Conservation (phyloP, 2,888 invertebrate genomes). For the Acronicta leporina region DNA sequence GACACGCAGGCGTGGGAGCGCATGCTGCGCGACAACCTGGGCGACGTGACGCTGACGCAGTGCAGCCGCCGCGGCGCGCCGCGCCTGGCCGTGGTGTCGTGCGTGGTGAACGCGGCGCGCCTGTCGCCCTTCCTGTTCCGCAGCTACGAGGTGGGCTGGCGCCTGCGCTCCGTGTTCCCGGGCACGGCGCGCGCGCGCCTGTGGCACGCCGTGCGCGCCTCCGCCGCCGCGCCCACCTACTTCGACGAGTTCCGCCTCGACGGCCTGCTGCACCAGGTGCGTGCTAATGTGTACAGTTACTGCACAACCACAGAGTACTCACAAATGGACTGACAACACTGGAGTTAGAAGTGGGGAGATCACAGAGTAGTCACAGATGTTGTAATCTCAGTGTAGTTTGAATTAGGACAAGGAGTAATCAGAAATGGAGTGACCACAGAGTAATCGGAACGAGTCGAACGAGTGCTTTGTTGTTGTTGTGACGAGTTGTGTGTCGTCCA, state of each 20-base stretch:
- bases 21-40: conserved; percentile 91
- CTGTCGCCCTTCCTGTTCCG: conserved; percentile 95
- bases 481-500: background rate
- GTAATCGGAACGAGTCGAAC: too few species aligned
- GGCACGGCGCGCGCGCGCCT: conserved; percentile 92
- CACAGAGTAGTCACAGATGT: too few species aligned
- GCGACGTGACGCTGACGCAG: conserved; percentile 90
- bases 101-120: conserved; percentile 91
- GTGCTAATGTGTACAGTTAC: background rate
- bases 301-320: too few species aligned
- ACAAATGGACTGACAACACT: too few species aligned
- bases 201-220: conserved; percentile 96
- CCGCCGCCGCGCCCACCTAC: conserved; percentile 97
- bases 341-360: too few species aligned
- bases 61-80: conserved; percentile 77
- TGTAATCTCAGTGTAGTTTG: too few species aligned
- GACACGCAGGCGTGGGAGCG: conserved; percentile 95
- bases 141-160: conserved; percentile 93
- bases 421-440: too few species aligned
- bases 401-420: too few species aligned
- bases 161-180: conserved; percentile 91
- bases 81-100: conserved; percentile 93
- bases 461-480: too few species aligned
- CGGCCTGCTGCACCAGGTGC: conserved; percentile 91
- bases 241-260: conserved; percentile 94